Evolutionary conservation across 2,113 vertebrate genomes (phyloP).

Genomic region (Ammodytes dubius): DNA sequence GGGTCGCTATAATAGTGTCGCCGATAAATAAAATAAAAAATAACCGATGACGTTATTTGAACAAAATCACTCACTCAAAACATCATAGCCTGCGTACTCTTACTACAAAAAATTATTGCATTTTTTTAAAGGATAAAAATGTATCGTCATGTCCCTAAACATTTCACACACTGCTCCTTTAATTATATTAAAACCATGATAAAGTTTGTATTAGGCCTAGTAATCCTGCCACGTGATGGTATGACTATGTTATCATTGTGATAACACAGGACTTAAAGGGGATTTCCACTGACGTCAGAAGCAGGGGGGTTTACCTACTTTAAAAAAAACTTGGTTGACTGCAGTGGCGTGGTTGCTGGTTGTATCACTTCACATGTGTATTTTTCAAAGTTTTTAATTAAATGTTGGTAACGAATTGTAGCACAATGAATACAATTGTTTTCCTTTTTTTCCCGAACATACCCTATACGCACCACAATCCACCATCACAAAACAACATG

Average conservation of each 20-base stretch:
- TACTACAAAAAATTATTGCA: no score
- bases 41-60: no score
- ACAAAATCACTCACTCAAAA: background rate
- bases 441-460: no score
- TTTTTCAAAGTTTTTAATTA: no score
- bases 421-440: no score
- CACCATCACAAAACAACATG: no score
- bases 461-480: no score
- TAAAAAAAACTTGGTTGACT: background rate
- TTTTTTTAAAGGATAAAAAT: background rate
- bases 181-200: no score
- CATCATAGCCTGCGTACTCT: no score
- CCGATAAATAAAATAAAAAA: background rate
- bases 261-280: constrained; percentile 57
- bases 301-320: constrained; percentile 5
- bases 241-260: background rate
- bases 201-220: background rate
- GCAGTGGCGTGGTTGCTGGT: background rate
- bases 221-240: no score
- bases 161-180: background rate
- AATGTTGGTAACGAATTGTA: no score
- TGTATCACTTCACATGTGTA: no score
- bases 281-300: constrained; percentile 80
- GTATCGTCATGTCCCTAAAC: background rate
- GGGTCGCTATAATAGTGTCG: background rate